phyloP scores from a whole-genome alignment of 2,888 invertebrate genomes.

The Liopterus haemorrhoidalis region DNA sequence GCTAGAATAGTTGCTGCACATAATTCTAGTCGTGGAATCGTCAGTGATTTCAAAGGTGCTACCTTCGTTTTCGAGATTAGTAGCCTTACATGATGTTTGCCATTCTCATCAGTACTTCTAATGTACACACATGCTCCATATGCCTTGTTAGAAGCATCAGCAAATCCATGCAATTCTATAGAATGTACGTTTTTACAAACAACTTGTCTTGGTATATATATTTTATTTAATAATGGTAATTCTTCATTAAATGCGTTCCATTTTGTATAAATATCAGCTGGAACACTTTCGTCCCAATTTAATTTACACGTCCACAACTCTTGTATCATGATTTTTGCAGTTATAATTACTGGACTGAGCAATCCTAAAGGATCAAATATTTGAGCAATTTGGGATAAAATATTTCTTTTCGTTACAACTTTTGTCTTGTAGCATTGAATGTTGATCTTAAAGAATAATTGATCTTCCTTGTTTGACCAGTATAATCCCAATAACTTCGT shows the following conservation, averaged over 20 bases:
- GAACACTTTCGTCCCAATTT: conserved; percentile 20
- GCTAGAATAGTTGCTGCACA: no score
- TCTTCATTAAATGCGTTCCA: conserved; percentile 8
- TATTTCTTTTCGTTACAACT: conserved; percentile 8
- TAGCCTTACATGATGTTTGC: no score
- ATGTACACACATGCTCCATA: no score
- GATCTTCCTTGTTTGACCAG: conserved; percentile 35
- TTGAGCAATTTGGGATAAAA: conserved; percentile 12
- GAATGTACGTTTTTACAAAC: no score
- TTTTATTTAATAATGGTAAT: no score
- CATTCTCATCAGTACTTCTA: no score
- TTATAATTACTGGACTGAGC: conserved; percentile 3
- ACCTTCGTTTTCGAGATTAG: no score
- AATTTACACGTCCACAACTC: conserved; percentile 11
- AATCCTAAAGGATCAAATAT: conserved; percentile 11
- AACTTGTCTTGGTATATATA: no score
- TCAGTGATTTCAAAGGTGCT: no score
- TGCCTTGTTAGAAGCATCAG: no score
- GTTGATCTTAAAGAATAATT: not conserved
- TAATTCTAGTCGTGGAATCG: no score
- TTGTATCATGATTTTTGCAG: conserved; percentile 17
- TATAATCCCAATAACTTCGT: conserved; percentile 17
- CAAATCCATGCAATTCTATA: no score
- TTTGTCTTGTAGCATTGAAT: not conserved
- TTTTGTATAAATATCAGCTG: conserved; percentile 5